Evolutionary conservation across 2,888 invertebrate species (phyloP), one percentile per base, ranked within the genome.

Genomic region (Himalopsyche japonica): DNA sequence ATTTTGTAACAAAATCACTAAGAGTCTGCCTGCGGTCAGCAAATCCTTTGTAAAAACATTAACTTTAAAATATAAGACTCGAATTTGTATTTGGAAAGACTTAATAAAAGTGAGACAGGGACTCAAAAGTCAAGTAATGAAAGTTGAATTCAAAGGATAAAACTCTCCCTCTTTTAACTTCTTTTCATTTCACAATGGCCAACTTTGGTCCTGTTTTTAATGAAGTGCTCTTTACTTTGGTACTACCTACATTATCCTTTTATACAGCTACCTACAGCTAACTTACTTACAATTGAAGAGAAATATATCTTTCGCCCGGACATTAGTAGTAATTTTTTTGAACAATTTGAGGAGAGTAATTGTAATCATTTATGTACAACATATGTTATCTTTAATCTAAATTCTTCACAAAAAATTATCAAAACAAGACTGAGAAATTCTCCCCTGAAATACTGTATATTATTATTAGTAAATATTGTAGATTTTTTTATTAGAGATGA

Each of bases 1-100:
- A 79, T 82, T 82, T 79, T 32, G 70, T 27, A 79, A 82, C 78
- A 57, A 82, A 47, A 43, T 79, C 64, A 30, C 79, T 48, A 84
- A 86, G 86, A 82, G 86, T 84, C 86, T 84, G 86, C 84, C 86
- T 86, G 86, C 84, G 86, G 86, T 86, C 84, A 76, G 5, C 30
- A 82, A 81, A 85, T 85, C 83, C 64, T 43, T 77, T 85, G 77
- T 81, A 77, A 83, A 83, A 83, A 43, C 34, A 77, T 77, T 77
- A 43, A 77, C 34, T 34, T 77, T 34, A 77, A 37, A 77, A 77
- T 37, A 34, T 37, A 77, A 77, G 34, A 77, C 77, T 77, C 77
- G n/a, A 37, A n/a, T 77, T 77, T 76, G 49, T 49, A 70, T 83
- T 82, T 76, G 47, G 27, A 47, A 34, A 81, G 81, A 81, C 81